Evolutionary conservation across 2,113 vertebrate genomes (phyloP).

Genomic region (Danionella cerebrum): DNA sequence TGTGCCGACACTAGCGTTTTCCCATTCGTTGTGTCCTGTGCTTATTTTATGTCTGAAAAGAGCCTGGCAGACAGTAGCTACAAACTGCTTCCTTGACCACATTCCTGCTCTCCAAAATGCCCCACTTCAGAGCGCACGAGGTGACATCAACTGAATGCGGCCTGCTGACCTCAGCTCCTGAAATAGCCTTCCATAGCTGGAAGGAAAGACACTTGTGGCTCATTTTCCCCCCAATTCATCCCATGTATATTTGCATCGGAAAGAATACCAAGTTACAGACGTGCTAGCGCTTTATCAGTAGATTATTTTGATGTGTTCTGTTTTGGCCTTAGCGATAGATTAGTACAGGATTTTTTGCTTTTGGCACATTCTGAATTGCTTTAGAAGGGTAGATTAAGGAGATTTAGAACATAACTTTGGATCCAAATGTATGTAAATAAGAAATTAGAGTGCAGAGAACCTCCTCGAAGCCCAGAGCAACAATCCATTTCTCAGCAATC

Average conservation of each 20-base stretch:
- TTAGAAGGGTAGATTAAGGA: not conserved
- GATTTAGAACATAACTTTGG: conserved; percentile 1
- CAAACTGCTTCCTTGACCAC: conserved; percentile 20
- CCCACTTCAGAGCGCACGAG: not conserved
- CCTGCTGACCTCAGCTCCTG: conserved; percentile 3
- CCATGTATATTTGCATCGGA: not conserved
- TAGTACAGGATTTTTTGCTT: too few species aligned
- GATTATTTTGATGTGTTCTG: not conserved
- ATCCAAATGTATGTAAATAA: conserved; percentile 18
- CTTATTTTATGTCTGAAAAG: not conserved
- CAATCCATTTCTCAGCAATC: not conserved
- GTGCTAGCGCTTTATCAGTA: not conserved
- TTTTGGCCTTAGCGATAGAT: not conserved
- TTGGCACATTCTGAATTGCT: not conserved
- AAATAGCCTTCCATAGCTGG: conserved; percentile 23
- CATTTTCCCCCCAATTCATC: conserved; percentile 15
- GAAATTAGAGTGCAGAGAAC: not conserved
- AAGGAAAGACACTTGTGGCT: not conserved
- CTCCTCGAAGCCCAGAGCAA: not conserved
- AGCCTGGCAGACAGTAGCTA: not conserved
- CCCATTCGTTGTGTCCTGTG: conserved; percentile 1
- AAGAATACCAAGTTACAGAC: not conserved
- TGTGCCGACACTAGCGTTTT: not conserved
- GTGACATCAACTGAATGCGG: not conserved
- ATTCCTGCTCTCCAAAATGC: conserved; percentile 9